Evolutionary conservation across 2,888 invertebrate species (phyloP), one percentile per base, ranked within the genome.

Genomic region (Xestoiulus laeticollis): DNA sequence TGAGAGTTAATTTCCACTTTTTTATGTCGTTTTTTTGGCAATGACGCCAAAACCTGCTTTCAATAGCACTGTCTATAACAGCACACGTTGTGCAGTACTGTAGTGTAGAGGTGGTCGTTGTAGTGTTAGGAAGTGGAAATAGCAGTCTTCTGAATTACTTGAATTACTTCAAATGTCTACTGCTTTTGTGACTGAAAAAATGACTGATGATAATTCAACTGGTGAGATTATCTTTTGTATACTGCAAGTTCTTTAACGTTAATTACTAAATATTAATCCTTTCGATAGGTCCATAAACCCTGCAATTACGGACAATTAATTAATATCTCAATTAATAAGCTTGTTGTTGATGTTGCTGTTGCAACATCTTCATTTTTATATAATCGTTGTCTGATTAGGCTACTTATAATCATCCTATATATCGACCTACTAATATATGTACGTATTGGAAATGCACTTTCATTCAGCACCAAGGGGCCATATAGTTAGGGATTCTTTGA

Each of bases 41-140:
- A 68, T 68, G 59, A 68, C 59, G 59, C 59, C 59, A 68, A 68
- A 68, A 68, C 59, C 59, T 68, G 59, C 59, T 68, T 68, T 68
- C 22, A 5, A 0, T 1, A 53, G 12, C 43, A n/a, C 19, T n/a
- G 53, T 8, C 38, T 38, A 38, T 38, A 38, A 38, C 38, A 53
- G 5, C 6, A 8, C 22, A 1, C 59, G 8, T 5, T 22, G 59
- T 68, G 59, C 19, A 68, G 22, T 68, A 68, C 22, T 68, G 59
- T 68, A 68, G 59, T 68, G 53, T 5, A 22, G 59, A 10, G 10
- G 53, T 59, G n/a, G 53, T n/a, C 6, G 59, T 68, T 8, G 59
- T 68, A 22, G 59, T 12, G 5, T 5, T 10, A 26, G 59, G 59
- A 68, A 68, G 59, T 68, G 59, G 22, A 19, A 22, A 1, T 8